These are phyloP conservation scores for Drosophila melanosoma DNA, from an alignment of 2,888 invertebrate genomes.

Conservation along the genomic window DNA sequence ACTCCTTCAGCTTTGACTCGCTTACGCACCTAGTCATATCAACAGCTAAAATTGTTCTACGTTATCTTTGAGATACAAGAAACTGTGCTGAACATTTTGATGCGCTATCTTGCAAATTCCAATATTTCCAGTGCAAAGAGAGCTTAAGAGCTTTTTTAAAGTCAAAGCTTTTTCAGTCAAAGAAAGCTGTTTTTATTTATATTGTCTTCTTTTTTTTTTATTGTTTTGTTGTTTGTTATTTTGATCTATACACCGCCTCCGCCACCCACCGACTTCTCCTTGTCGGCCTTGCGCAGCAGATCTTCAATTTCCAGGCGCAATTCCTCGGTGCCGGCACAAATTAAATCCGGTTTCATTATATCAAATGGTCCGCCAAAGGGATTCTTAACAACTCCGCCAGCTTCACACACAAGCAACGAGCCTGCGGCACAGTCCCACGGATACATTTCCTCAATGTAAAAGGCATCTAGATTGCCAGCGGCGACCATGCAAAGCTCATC, in stretches of 20 bases:
- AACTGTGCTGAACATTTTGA: neutral
- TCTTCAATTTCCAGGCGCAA: conserved; percentile 86
- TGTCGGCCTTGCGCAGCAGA: conserved; percentile 86
- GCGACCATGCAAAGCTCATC: conserved; percentile 90
- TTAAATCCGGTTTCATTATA: conserved; percentile 87
- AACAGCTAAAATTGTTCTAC: conserved; percentile 3
- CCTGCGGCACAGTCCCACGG: conserved; percentile 93
- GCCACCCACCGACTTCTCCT: conserved; percentile 79
- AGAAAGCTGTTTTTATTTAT: conserved; percentile 18
- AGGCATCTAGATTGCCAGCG: conserved; percentile 88
- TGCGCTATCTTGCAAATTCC: neutral
- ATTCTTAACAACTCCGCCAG: conserved; percentile 90
- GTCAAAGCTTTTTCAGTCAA: neutral
- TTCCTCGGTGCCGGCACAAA: conserved; percentile 86
- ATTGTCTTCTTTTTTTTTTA: conserved; percentile 12
- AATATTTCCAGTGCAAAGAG: conserved; percentile 10
- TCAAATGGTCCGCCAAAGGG: conserved; percentile 87
- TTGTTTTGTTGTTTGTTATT: conserved; percentile 40
- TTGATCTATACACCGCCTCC: conserved; percentile 39
- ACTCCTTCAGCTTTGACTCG: conserved; percentile 66
- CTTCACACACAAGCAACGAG: conserved; percentile 89
- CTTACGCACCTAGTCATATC: conserved; percentile 74
- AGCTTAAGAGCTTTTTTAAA: conserved; percentile 17
- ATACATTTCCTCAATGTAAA: conserved; percentile 89
- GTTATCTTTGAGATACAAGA: neutral